A percentile compares a stretch with the other conserved stretches of the same genome.
These are phyloP conservation scores for Papilio polyxenes DNA, from an alignment of 1,140 invertebrate genomes.

Conservation along the genomic window DNA sequence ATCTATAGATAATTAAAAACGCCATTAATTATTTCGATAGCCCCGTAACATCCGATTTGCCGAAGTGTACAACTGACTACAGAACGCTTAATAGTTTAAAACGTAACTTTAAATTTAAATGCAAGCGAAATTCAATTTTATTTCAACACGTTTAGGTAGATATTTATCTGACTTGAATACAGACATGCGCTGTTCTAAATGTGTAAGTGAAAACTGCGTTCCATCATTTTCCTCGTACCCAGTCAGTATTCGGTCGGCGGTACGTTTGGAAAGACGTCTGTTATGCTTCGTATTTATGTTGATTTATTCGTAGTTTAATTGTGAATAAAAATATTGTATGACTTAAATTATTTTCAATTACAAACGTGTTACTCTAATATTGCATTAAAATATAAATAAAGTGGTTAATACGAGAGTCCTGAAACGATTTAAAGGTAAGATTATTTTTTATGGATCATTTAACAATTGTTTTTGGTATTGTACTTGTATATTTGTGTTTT, in stretches of 20 bases:
- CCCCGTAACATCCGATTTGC: constrained; percentile 51
- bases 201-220: constrained; percentile 42
- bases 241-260: constrained; percentile 40
- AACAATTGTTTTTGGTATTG: neutral
- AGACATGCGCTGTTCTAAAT: constrained; percentile 52
- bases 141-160: neutral
- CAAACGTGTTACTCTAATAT: neutral
- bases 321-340: constrained; percentile 26
- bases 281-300: neutral
- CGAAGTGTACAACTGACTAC: constrained; percentile 48
- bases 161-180: neutral
- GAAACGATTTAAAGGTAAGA: neutral
- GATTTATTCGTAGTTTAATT: neutral
- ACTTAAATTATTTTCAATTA: neutral
- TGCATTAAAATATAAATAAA: neutral
- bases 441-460: neutral
- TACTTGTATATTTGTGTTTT: neutral
- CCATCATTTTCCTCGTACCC: constrained; percentile 42
- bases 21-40: constrained; percentile 53
- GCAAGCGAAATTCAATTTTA: constrained; percentile 24
- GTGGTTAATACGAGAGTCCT: neutral
- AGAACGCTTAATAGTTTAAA: constrained; percentile 47
- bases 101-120: constrained; percentile 20
- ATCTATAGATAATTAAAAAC: constrained; percentile 55
- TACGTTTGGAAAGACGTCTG: neutral